Conservation (phyloP, 2,113 vertebrate genomes). For the Atlantisia rogersi region DNA sequence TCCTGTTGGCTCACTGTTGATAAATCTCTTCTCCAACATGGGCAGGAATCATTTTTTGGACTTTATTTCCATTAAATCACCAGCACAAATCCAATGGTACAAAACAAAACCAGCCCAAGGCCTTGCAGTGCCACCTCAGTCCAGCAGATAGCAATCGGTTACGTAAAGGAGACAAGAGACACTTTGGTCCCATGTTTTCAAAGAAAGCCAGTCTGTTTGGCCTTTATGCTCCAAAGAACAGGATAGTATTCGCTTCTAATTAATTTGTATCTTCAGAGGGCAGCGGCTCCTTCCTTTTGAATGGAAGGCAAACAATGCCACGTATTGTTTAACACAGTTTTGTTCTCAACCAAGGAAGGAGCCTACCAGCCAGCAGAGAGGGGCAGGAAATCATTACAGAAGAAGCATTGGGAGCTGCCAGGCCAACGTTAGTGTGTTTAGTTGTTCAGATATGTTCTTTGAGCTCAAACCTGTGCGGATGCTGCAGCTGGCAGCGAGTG, state of each 20-base stretch:
- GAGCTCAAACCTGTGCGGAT: neutral
- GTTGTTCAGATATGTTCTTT: neutral
- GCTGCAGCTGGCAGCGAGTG: neutral
- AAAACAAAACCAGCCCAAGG: neutral
- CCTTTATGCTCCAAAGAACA: conserved; percentile 48
- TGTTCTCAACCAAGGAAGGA: conserved; percentile 34
- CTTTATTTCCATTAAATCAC: neutral
- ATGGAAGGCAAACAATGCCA: conserved; percentile 46
- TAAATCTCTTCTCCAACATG: neutral
- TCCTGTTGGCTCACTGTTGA: neutral
- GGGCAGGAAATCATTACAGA: conserved; percentile 52
- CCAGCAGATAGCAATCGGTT: conserved; percentile 42
- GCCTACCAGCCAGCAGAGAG: neutral
- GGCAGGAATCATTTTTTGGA: neutral
- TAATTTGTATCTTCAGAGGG: conserved; percentile 67
- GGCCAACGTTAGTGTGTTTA: neutral
- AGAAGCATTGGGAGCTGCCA: conserved; percentile 4
- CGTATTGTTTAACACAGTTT: conserved; percentile 45
- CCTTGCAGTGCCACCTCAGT: neutral
- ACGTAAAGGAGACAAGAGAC: conserved; percentile 60
- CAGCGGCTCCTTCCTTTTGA: conserved; percentile 62
- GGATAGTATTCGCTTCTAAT: conserved; percentile 58
- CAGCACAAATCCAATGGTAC: neutral
- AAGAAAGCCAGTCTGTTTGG: conserved; percentile 61
- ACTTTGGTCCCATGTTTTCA: conserved; percentile 41